Conservation (phyloP, 2,888 invertebrate genomes). For the Hemaris fuciformis region DNA sequence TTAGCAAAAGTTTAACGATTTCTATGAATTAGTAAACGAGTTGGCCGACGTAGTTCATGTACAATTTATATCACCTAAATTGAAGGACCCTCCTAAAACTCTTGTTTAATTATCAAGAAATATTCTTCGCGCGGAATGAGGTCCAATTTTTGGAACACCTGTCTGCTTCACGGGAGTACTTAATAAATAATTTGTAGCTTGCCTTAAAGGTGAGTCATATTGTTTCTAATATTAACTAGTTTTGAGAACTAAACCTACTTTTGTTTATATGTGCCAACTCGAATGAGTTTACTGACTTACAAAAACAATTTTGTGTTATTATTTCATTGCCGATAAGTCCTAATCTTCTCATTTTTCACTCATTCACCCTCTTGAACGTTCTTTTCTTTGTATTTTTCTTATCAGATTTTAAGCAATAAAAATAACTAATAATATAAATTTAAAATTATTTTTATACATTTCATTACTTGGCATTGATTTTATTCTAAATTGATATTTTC, state of each 20-base stretch:
- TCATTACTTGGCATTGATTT: too few relatives aligned
- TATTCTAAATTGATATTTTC: too few relatives aligned
- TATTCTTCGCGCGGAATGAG: conserved; percentile 9
- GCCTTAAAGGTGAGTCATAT: neutral
- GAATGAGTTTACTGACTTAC: neutral
- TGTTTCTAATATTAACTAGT: neutral
- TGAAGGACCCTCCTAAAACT: conserved; percentile 35
- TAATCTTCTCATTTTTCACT: too few relatives aligned
- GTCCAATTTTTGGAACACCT: conserved; percentile 4
- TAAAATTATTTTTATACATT: too few relatives aligned
- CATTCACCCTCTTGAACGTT: too few relatives aligned
- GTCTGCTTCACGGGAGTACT: conserved; percentile 3
- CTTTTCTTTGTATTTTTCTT: too few relatives aligned
- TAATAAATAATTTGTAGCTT: neutral
- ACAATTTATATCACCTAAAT: conserved; percentile 35
- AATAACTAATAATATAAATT: too few relatives aligned
- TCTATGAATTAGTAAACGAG: conserved; percentile 60
- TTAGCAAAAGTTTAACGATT: conserved; percentile 52
- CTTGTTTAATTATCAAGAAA: conserved; percentile 30
- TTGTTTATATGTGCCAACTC: neutral
- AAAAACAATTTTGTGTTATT: too few relatives aligned
- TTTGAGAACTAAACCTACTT: neutral
- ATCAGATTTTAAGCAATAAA: too few relatives aligned
- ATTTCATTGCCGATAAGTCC: too few relatives aligned
- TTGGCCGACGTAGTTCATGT: conserved; percentile 26